phyloP scores from a whole-genome alignment of 2,113 vertebrate species.

The Apteryx owenii region DNA sequence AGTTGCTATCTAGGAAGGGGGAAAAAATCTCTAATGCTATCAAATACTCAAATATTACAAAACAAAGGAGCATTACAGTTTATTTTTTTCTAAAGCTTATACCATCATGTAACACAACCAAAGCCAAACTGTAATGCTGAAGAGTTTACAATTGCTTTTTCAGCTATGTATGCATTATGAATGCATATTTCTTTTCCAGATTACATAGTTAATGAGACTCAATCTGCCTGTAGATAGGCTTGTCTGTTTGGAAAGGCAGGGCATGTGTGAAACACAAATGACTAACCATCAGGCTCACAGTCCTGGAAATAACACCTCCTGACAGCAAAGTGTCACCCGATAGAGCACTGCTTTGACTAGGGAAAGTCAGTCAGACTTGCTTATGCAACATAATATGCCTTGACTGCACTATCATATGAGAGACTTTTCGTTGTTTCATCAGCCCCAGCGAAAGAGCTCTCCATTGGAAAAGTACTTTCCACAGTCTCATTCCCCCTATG shows the following conservation, averaged over 20 bases:
- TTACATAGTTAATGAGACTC: conserved; percentile 34
- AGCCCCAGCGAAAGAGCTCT: neutral
- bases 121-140: conserved; percentile 37
- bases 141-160: conserved; percentile 51
- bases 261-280: conserved; percentile 38
- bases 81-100: conserved; percentile 52
- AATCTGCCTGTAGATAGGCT: conserved; percentile 45
- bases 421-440: neutral
- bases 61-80: neutral
- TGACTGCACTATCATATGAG: neutral
- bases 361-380: conserved; percentile 41
- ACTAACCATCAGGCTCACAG: conserved; percentile 42
- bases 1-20: neutral
- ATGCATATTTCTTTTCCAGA: conserved; percentile 50
- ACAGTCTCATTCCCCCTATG: neutral
- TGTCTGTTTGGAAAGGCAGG: conserved; percentile 37
- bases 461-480: neutral
- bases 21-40: neutral
- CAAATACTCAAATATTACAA: neutral
- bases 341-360: neutral
- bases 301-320: conserved; percentile 61
- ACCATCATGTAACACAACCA: neutral
- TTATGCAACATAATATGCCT: conserved; percentile 25
- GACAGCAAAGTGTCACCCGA: conserved; percentile 4
- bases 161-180: conserved; percentile 50